These are phyloP conservation scores for Acronicta alni DNA, from an alignment of 2,888 invertebrate genomes.

Conservation along the genomic window DNA sequence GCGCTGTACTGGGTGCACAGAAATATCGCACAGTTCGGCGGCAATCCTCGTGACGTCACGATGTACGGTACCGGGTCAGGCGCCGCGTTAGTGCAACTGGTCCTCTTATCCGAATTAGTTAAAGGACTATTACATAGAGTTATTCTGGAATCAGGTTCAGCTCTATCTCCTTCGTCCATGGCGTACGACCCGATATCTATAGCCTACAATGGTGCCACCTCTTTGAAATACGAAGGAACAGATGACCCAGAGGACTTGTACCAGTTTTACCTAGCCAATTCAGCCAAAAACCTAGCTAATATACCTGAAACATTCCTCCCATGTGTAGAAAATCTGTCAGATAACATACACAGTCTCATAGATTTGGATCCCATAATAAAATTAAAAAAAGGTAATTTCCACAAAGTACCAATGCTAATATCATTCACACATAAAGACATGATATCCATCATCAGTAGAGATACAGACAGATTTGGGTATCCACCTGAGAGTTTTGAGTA, in stretches of 20 bases:
- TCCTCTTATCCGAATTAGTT: conserved; percentile 72
- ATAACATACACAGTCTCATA: conserved; percentile 61
- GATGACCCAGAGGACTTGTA: conserved; percentile 59
- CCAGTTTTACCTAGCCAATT: conserved; percentile 65
- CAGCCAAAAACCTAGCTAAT: conserved; percentile 57
- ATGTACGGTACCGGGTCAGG: conserved; percentile 80
- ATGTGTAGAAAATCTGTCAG: conserved; percentile 70
- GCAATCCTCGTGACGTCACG: conserved; percentile 76
- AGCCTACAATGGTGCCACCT: conserved; percentile 74
- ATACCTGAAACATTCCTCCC: conserved; percentile 68
- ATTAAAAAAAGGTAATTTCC: conserved; percentile 64
- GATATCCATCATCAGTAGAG: conserved; percentile 56
- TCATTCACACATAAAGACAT: conserved; percentile 67
- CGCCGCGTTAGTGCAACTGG: conserved; percentile 74
- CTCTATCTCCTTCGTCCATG: conserved; percentile 73
- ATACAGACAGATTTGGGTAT: conserved; percentile 58
- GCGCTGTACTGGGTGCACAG: conserved; percentile 82
- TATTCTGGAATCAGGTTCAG: conserved; percentile 80
- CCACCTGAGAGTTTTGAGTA: conserved; percentile 67
- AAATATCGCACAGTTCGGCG: conserved; percentile 80
- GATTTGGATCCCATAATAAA: conserved; percentile 71
- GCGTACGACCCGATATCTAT: conserved; percentile 66
- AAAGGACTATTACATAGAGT: conserved; percentile 75
- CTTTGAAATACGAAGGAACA: conserved; percentile 79
- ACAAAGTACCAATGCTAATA: conserved; percentile 74